Conservation (phyloP, 2,888 invertebrate genomes). For the Leptura quadrifasciata region DNA sequence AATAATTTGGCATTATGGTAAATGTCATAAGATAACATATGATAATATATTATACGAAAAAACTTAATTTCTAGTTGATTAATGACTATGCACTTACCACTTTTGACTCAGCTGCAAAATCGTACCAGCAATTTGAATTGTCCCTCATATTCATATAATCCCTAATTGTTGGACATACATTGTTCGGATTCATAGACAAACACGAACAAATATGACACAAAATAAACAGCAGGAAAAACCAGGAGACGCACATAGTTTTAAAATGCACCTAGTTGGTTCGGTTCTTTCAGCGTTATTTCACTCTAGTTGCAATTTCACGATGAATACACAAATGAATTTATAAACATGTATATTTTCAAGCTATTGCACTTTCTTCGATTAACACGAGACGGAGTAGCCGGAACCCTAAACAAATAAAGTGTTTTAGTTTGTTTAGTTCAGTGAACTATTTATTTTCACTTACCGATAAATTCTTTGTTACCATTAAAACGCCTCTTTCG, state of each 20-base stretch:
- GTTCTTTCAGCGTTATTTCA: conserved; percentile 26
- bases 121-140: conserved; percentile 70
- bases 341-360: conserved; percentile 41
- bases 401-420: conserved; percentile 33
- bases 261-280: neutral
- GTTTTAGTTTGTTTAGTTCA: conserved; percentile 56
- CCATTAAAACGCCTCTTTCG: neutral
- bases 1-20: no score
- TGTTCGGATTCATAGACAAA: conserved; percentile 58
- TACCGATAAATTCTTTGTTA: neutral
- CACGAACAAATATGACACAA: neutral
- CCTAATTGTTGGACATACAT: conserved; percentile 68
- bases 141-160: conserved; percentile 68
- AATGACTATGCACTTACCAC: conserved; percentile 64
- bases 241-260: conserved; percentile 5
- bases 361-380: conserved; percentile 58
- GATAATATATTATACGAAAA: no score
- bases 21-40: no score
- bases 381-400: conserved; percentile 17
- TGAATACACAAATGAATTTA: conserved; percentile 26
- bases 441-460: conserved; percentile 47
- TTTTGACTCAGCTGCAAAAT: conserved; percentile 68
- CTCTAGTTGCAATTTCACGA: conserved; percentile 50
- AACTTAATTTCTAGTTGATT: neutral
- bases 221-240: conserved; percentile 11